Conservation (phyloP, 2,113 vertebrate species). For the Symphodus melops region DNA sequence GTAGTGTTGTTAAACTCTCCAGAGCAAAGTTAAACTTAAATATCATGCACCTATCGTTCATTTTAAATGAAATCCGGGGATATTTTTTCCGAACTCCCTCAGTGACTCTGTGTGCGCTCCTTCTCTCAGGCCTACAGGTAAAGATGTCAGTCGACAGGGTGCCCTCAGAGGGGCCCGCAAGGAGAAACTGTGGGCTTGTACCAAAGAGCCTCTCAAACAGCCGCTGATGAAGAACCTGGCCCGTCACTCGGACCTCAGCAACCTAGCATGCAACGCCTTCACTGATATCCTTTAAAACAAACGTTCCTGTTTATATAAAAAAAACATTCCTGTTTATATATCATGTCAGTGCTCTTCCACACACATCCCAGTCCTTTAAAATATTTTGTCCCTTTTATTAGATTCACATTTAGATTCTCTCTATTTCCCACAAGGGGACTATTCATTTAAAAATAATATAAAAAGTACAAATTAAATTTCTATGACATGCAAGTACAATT, state of each 20-base stretch:
- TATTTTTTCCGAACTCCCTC: not conserved
- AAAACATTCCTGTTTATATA: not conserved
- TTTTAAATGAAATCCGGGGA: not conserved
- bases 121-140: constrained; percentile 80
- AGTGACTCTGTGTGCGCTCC: not conserved
- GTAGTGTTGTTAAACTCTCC: not conserved
- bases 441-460: too few species aligned
- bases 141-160: constrained; percentile 80
- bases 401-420: too few species aligned
- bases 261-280: constrained; percentile 88
- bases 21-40: too few species aligned
- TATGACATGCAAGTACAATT: too few species aligned
- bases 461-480: too few species aligned
- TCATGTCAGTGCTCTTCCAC: too few species aligned
- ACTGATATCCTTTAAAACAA: constrained; percentile 91
- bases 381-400: too few species aligned
- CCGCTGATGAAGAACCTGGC: constrained; percentile 86
- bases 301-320: constrained; percentile 2
- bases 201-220: constrained; percentile 89
- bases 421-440: too few species aligned
- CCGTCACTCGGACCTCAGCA: constrained; percentile 82
- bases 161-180: constrained; percentile 63
- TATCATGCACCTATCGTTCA: not conserved
- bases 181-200: constrained; percentile 88
- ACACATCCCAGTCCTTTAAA: too few species aligned